Base-by-base conservation (phyloP, 2,113 vertebrate species). In the Theristicus caerulescens region DNA sequence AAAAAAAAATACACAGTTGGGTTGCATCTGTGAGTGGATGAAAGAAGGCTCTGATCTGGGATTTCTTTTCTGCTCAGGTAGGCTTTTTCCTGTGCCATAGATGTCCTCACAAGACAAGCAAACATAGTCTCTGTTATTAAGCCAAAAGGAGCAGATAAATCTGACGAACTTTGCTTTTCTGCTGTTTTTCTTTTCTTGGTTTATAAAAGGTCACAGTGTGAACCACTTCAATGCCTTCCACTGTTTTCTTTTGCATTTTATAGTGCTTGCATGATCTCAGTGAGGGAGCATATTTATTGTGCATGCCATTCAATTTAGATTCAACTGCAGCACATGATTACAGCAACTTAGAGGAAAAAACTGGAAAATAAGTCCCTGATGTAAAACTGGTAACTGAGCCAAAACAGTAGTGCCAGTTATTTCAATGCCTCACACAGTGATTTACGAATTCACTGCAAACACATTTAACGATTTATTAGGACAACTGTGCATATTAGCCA, bases 351-450 rank as follows among this genome's bases (percentile, higher is more conserved):
- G 96, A 96, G 93, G 94, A 76, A 96, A 96, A 98, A 94, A 92
- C 88, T 97, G 96, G 96, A 98, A 98, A 98, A 98, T 97, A 98
- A 97, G 96, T 98, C 98, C 98, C 98, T 98, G 95, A 97, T 98
- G 98, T 97, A 97, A 97, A 98, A 97, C 82, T 93, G 93, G 96
- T 97, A 97, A 90, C 80, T 54, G 82, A 93, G 98, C 98, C 98
- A 98, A 98, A 98, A 98, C 98, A 71, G 98, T 98, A 98, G 98
- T 98, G 98, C 97, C 98, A 98, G 97, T 98, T 98, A 98, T 97
- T 98, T 97, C 98, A 98, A 29, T 96, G 94, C 96, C 95, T 97
- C 82, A 85, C 96, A 90, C 49, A 54, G 93, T 96, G 89, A 94
- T 95, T 96, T 97, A 97, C 51, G 86, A 97, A 96, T 90, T 96